Percentiles rank a stretch among this genome's conserved stretches.
Evolutionary conservation across 2,888 invertebrate genomes (phyloP).

Genomic region (Palloptera scutellata): DNA sequence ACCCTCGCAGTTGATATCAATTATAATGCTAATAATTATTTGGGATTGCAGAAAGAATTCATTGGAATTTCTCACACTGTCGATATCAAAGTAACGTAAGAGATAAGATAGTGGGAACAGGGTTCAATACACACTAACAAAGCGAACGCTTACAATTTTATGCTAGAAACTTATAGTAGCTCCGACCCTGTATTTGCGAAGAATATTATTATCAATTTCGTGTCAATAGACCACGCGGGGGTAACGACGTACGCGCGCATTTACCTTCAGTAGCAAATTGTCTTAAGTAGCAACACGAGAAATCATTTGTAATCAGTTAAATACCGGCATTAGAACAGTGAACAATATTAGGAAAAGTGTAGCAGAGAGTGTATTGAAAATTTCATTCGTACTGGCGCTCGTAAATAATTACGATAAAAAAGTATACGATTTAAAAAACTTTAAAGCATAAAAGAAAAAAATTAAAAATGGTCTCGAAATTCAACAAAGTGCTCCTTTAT

Average conservation of each 20-base stretch:
- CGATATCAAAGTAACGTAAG: neutral
- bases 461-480: conserved; percentile 18
- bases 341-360: too few species aligned
- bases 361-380: neutral
- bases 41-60: neutral
- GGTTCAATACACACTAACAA: neutral
- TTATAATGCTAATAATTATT: conserved; percentile 1
- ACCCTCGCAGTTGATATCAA: conserved; percentile 4
- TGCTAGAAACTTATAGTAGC: neutral
- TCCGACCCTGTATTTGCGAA: neutral
- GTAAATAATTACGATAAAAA: neutral
- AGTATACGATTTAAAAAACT: neutral
- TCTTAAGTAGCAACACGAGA: conserved; percentile 33
- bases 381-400: neutral
- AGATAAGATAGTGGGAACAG: neutral
- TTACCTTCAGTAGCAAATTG: neutral
- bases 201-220: conserved; percentile 1
- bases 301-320: conserved; percentile 53
- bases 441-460: neutral
- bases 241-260: neutral
- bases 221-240: neutral
- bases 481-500: conserved; percentile 41
- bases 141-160: too few species aligned
- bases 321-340: conserved; percentile 45
- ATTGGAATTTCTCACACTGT: neutral